These are phyloP conservation scores for Excalfactoria chinensis DNA, from an alignment of 2,113 vertebrate genomes.

Conservation along the genomic window DNA sequence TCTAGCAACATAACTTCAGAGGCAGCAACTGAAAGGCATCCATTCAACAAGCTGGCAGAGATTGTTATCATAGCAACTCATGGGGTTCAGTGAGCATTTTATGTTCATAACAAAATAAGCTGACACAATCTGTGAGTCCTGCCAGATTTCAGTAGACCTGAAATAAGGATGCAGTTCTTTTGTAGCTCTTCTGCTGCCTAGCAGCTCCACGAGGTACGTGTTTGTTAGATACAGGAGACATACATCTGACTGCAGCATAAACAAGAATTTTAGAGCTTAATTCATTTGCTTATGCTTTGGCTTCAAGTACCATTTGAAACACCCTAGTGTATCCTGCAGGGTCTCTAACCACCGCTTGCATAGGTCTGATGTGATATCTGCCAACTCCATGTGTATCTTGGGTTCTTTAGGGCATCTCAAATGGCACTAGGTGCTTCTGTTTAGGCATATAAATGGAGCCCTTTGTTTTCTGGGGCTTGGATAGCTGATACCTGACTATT, in stretches of 20 bases:
- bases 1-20: constrained; percentile 20
- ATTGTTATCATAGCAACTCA: constrained; percentile 51
- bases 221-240: background rate
- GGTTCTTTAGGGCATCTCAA: constrained; percentile 12
- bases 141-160: constrained; percentile 15
- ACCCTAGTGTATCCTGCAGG: background rate
- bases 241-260: background rate
- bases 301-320: background rate
- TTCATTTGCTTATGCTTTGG: background rate
- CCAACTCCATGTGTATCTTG: constrained; percentile 15
- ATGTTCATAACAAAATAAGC: constrained; percentile 53
- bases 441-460: constrained; percentile 19
- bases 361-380: background rate
- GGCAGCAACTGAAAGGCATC: constrained; percentile 59
- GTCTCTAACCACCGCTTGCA: background rate
- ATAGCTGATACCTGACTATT: background rate
- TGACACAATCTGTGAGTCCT: constrained; percentile 36
- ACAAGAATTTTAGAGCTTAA: background rate
- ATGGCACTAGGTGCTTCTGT: background rate
- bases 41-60: constrained; percentile 63
- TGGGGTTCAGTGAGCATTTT: constrained; percentile 46
- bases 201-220: background rate
- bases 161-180: constrained; percentile 34
- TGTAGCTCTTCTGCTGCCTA: constrained; percentile 17
- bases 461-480: constrained; percentile 41